Conservation (phyloP, 2,797 vertebrate genomes). For the Anguilla marmorata region DNA sequence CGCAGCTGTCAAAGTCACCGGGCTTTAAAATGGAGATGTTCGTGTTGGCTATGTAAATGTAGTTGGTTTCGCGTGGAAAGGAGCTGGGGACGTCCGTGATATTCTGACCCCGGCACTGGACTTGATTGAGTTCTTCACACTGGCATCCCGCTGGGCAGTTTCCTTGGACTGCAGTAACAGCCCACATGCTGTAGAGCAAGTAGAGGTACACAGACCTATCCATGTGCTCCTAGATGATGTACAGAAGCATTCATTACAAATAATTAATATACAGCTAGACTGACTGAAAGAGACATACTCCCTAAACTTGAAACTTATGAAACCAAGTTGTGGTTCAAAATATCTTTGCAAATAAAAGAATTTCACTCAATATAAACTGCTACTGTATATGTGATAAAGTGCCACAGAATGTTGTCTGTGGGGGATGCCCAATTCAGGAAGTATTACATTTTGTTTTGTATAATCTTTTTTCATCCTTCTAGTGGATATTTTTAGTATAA, state of each 20-base stretch:
- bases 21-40: conserved; percentile 60
- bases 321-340: too few relatives aligned
- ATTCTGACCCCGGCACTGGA: not conserved
- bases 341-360: not conserved
- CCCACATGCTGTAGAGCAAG: conserved; percentile 58
- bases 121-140: conserved; percentile 45
- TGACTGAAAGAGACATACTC: not conserved
- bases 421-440: not conserved
- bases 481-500: not conserved
- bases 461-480: not conserved
- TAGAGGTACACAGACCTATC: conserved; percentile 46
- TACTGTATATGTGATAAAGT: not conserved
- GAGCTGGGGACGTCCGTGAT: conserved; percentile 62
- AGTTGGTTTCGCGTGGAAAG: conserved; percentile 47
- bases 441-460: not conserved
- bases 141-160: conserved; percentile 62
- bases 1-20: conserved; percentile 56
- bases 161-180: conserved; percentile 46
- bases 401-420: not conserved
- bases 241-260: not conserved
- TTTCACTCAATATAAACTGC: not conserved
- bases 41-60: conserved; percentile 49
- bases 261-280: not conserved
- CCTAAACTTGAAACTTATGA: not conserved
- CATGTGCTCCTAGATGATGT: conserved; percentile 60